phyloP scores from a whole-genome alignment of 2,797 vertebrate species.

The Caiman crocodilus region DNA sequence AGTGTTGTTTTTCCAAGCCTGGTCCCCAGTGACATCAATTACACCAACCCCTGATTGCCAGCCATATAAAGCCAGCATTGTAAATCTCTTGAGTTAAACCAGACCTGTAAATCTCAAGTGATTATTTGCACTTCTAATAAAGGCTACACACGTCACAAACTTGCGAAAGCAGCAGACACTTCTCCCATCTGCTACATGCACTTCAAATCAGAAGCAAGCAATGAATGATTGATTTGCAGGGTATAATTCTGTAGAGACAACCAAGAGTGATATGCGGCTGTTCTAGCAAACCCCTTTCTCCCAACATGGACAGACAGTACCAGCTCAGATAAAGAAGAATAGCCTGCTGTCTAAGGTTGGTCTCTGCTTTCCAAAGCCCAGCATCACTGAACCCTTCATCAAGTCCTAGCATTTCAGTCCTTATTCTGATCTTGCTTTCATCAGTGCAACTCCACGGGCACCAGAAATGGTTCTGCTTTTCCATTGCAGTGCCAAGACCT shows the following conservation, averaged over 20 bases:
- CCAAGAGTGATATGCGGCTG: background rate
- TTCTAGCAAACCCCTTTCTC: background rate
- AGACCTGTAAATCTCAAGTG: background rate
- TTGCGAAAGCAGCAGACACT: background rate
- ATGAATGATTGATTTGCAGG: background rate
- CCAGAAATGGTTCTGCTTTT: background rate
- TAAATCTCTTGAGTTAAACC: background rate
- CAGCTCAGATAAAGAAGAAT: background rate
- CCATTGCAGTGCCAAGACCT: background rate
- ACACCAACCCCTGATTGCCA: background rate
- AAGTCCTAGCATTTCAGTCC: background rate
- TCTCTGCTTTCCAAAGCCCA: background rate
- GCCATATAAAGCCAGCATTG: background rate
- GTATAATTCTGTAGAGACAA: background rate
- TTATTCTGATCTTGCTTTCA: background rate
- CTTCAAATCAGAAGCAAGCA: background rate
- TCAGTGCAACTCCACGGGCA: background rate
- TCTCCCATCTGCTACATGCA: background rate
- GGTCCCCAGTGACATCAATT: background rate
- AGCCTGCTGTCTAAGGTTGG: background rate
- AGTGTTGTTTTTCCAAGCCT: background rate
- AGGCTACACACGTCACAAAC: background rate
- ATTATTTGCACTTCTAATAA: background rate
- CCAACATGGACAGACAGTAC: rapidly evolving
- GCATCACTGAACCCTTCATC: background rate